Evolutionary conservation across 2,888 invertebrate genomes (phyloP).

Genomic region (Papilio gigon): DNA sequence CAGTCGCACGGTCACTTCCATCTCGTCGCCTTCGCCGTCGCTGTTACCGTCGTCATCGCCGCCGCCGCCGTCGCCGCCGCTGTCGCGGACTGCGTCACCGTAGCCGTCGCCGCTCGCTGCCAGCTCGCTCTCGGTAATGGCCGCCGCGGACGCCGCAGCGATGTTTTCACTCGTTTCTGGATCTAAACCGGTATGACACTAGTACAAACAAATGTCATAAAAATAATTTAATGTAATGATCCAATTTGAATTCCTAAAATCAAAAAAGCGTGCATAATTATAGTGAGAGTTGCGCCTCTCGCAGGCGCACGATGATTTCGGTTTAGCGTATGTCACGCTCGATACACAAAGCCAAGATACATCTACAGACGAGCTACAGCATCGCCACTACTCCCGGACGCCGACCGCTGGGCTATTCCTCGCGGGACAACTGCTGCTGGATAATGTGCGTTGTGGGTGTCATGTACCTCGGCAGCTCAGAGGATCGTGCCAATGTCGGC

Average conservation of each 20-base stretch:
- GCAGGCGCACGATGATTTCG: too few species aligned
- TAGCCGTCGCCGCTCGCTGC: slow-evolving; percentile 42
- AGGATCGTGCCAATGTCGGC: too few species aligned
- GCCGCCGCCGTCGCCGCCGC: slow-evolving; percentile 53
- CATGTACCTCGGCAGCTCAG: too few species aligned
- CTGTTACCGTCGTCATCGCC: slow-evolving; percentile 83
- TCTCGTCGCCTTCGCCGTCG: slow-evolving; percentile 69
- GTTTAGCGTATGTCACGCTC: too few species aligned
- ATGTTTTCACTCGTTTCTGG: slow-evolving; percentile 48
- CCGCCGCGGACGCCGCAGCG: slow-evolving; percentile 49
- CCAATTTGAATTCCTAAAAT: background rate
- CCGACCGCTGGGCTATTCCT: too few species aligned
- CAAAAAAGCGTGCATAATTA: too few species aligned
- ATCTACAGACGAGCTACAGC: too few species aligned
- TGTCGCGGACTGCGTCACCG: slow-evolving; percentile 53
- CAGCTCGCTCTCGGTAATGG: slow-evolving; percentile 58
- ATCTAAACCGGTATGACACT: slow-evolving; percentile 41
- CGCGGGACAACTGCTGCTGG: too few species aligned
- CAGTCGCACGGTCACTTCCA: slow-evolving; percentile 86
- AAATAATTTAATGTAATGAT: background rate
- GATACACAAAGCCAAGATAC: too few species aligned
- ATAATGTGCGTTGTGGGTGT: too few species aligned
- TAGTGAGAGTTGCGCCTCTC: too few species aligned
- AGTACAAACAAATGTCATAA: background rate
- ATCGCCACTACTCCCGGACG: too few species aligned